Evolutionary conservation across 1,140 invertebrate genomes (phyloP), one percentile per base, ranked within the genome.

Genomic region (Glomeris maerens): DNA sequence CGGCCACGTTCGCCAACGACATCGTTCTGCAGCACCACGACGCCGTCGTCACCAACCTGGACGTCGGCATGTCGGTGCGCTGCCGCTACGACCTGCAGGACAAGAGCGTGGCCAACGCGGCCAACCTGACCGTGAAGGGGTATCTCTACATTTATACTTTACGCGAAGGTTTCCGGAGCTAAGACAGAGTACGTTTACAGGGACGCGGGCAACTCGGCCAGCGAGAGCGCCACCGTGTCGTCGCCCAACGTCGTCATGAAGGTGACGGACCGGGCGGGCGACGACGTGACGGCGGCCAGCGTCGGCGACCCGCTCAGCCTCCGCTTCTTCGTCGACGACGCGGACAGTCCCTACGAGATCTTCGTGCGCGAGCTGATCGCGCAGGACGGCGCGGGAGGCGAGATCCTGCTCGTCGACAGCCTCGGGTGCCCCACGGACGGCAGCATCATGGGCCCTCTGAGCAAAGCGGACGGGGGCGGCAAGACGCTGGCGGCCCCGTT

Each of bases 11-110:
- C 49, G 47, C 86, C 50, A 90, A 88, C 65, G 86, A 90, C 67
- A 83, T 89, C 13, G 81, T 91, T 28, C 90, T 91, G 59, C 88
- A 94, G 64, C 88, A 93, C 67, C 89, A 94, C 67, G 88, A 93
- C 63, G 89, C 85, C 53, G 92, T 94, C 57, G 87, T 94, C 40
- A 94, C 90, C 36, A 90, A 86, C 39, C 87, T 86, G 3, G 89
- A 93, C 75, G 74, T 93, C 57, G 89, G 88, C 2, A 73, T 93
- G 23, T 86, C 86, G 2, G 82, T 93, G 25, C 87, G 87, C 53
- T 93, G 90, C 65, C 87, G 91, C 62, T 93, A 92, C 65, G 88
- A 93, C 65, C 73, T 93, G 36, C 86, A 83, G 50, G 93, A 94
- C 66, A 90, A 89, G 68, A 90, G 84, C 25, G 86, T 94, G 4